These are phyloP conservation scores for Diadegma fenestrale DNA, from an alignment of 2,888 invertebrate genomes.

Conservation along the genomic window DNA sequence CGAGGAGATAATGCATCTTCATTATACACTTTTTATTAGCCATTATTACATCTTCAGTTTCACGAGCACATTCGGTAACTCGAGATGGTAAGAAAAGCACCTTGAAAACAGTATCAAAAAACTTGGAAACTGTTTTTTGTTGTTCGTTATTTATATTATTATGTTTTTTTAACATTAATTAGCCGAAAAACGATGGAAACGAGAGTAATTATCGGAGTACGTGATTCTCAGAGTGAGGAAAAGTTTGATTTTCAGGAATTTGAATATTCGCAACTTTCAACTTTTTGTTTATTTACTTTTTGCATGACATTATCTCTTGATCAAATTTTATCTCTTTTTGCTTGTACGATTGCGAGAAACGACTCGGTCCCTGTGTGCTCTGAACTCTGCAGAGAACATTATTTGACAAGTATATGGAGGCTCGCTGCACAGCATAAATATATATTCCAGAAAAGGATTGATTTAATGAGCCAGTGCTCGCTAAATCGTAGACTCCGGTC, in stretches of 20 bases:
- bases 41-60: conserved; percentile 46
- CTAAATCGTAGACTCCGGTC: conserved; percentile 38
- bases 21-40: conserved; percentile 56
- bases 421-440: conserved; percentile 9
- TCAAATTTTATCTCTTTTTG: neutral
- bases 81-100: neutral
- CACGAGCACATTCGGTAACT: neutral
- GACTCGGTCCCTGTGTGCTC: neutral
- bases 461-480: conserved; percentile 54
- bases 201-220: too few species aligned
- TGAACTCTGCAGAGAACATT: neutral
- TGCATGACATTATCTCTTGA: neutral
- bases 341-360: conserved; percentile 1
- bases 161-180: neutral
- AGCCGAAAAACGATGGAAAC: too few species aligned
- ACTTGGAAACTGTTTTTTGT: neutral
- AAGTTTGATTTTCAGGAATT: too few species aligned
- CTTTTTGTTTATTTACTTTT: neutral
- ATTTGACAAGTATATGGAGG: conserved; percentile 25
- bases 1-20: conserved; percentile 64
- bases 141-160: neutral
- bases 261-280: too few species aligned
- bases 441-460: conserved; percentile 62
- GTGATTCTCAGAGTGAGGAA: too few species aligned
- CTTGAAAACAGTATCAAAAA: neutral